Evolutionary conservation across 2,888 invertebrate species (phyloP).

Genomic region (Gisinianus flammeolus): DNA sequence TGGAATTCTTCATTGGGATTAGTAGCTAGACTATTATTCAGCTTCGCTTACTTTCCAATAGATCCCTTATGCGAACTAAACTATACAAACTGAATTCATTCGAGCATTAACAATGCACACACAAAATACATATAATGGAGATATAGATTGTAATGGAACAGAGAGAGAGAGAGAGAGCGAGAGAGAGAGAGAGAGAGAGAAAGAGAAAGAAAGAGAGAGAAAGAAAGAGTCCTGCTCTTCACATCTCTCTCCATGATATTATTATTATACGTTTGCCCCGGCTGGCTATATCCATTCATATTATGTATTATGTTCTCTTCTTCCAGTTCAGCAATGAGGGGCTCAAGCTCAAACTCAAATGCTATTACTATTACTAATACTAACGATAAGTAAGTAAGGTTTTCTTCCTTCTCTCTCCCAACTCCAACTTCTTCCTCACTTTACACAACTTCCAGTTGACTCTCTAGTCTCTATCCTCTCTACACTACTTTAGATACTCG

Average conservation of each 20-base stretch:
- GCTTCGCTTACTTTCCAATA: constrained; percentile 31
- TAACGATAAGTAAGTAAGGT: not conserved
- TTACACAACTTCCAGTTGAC: not conserved
- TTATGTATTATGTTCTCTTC: constrained; percentile 14
- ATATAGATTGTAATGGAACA: constrained; percentile 22
- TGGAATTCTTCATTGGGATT: constrained; percentile 35
- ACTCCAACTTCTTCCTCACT: not conserved
- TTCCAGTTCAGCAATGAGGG: constrained; percentile 18
- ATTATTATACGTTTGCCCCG: not conserved
- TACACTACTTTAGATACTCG: not conserved
- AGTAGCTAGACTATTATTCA: constrained; percentile 36
- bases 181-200: constrained; percentile 12
- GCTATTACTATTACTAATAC: not conserved
- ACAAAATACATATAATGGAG: not conserved
- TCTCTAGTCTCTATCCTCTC: constrained; percentile 13
- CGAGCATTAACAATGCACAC: constrained; percentile 33
- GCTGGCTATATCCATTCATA: not conserved
- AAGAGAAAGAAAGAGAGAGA: not conserved
- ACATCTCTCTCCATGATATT: constrained; percentile 4
- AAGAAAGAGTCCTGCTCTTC: not conserved
- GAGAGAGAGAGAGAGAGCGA: not conserved
- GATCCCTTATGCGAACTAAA: constrained; percentile 32
- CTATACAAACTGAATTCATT: constrained; percentile 33
- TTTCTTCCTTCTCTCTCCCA: not conserved
- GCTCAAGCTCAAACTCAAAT: not conserved